Evolutionary conservation across 2,888 invertebrate genomes (phyloP).

Genomic region (Calliopum simillimum): DNA sequence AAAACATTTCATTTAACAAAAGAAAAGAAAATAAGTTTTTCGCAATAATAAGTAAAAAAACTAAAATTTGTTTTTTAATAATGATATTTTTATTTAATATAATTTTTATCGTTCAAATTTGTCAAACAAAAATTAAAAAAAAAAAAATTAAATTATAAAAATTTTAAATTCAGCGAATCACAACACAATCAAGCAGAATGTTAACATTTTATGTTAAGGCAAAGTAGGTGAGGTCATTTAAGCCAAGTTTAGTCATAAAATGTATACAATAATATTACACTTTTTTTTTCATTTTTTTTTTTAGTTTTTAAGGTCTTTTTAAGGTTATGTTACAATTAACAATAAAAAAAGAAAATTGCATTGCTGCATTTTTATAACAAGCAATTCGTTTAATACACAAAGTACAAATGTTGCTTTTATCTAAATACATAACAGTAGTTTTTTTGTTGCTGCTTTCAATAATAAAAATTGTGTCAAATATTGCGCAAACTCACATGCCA

Average conservation of each 20-base stretch:
- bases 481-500: background rate
- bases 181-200: constrained; percentile 18
- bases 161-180: constrained; percentile 17
- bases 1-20: background rate
- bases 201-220: constrained; percentile 32
- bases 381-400: background rate
- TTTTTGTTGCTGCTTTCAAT: background rate
- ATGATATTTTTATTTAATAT: too few relatives aligned
- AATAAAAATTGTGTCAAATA: background rate
- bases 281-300: constrained; percentile 19
- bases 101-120: background rate
- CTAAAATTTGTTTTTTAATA: too few relatives aligned
- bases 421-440: background rate
- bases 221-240: constrained; percentile 41
- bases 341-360: constrained; percentile 15
- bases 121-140: background rate
- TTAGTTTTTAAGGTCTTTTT: background rate
- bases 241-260: constrained; percentile 13
- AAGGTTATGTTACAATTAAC: background rate
- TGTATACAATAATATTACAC: constrained; percentile 2
- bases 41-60: too few relatives aligned
- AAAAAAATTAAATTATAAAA: constrained; percentile 6
- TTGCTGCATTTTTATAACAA: background rate
- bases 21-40: background rate
- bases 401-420: background rate